Evolutionary conservation across 2,797 vertebrate genomes (phyloP).

Genomic region (Sebastolobus alascanus): DNA sequence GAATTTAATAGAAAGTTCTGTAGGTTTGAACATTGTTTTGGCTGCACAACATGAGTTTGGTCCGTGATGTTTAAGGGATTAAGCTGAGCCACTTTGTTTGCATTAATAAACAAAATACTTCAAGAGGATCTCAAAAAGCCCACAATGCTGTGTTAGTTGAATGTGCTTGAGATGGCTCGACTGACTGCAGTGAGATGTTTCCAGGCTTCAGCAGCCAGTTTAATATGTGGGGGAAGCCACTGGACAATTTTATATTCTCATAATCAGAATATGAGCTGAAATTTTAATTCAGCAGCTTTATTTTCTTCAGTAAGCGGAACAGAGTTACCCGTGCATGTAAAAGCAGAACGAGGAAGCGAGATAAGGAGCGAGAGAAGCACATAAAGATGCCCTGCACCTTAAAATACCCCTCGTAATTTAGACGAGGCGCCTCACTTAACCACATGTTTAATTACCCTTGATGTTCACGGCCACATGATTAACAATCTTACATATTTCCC

Average conservation of each 20-base stretch:
- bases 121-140: background rate
- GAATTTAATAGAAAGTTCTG: background rate
- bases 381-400: constrained; percentile 33
- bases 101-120: background rate
- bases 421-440: constrained; percentile 55
- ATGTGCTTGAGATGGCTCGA: background rate
- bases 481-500: constrained; percentile 63
- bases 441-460: constrained; percentile 74
- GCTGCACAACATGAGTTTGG: background rate
- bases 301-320: constrained; percentile 11
- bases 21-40: background rate
- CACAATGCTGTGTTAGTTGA: background rate
- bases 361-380: constrained; percentile 13
- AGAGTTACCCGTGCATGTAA: constrained; percentile 15
- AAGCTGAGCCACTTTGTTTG: background rate
- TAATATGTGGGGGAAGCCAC: background rate
- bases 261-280: constrained; percentile 18
- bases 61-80: background rate
- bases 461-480: constrained; percentile 73
- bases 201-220: constrained; percentile 5
- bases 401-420: constrained; percentile 59
- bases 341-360: constrained; percentile 1
- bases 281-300: constrained; percentile 25
- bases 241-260: background rate
- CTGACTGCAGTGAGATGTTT: background rate